Evolutionary conservation across 2,888 invertebrate species (phyloP).

Genomic region (Cerastis leucographa): DNA sequence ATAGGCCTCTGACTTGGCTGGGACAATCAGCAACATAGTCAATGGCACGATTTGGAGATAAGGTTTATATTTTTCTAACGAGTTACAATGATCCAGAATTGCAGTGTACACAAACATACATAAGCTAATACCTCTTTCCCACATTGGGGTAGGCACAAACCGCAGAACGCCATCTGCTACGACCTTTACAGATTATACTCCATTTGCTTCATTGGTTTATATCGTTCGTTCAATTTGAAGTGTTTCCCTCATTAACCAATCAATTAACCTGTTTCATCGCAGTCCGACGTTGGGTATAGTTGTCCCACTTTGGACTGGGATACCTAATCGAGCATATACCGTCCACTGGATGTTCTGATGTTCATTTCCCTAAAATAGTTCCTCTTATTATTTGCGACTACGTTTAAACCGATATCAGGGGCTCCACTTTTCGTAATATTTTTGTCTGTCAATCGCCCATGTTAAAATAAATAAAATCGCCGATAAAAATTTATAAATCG

Average conservation of each 20-base stretch:
- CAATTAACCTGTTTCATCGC: slow-evolving; percentile 19
- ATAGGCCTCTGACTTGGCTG: no score
- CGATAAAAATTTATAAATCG: not conserved
- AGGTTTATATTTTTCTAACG: not conserved
- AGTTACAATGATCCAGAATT: not conserved
- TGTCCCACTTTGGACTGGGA: not conserved
- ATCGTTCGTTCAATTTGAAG: not conserved
- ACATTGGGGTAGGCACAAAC: not conserved
- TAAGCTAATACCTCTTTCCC: not conserved
- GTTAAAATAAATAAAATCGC: no score
- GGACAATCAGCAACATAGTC: no score
- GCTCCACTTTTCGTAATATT: not conserved
- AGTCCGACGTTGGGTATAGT: no score
- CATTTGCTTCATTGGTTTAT: not conserved
- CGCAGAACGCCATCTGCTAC: no score
- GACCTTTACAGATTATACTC: not conserved
- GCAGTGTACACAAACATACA: not conserved
- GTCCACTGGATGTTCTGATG: not conserved
- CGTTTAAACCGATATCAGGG: not conserved
- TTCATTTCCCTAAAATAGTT: not conserved
- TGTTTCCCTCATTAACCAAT: not conserved
- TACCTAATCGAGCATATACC: slow-evolving; percentile 13
- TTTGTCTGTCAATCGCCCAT: not conserved
- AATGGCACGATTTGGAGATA: not conserved
- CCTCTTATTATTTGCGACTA: slow-evolving; percentile 4